Evolutionary conservation across 2,888 invertebrate species (phyloP).

Genomic region (Tanypteryx hageni): DNA sequence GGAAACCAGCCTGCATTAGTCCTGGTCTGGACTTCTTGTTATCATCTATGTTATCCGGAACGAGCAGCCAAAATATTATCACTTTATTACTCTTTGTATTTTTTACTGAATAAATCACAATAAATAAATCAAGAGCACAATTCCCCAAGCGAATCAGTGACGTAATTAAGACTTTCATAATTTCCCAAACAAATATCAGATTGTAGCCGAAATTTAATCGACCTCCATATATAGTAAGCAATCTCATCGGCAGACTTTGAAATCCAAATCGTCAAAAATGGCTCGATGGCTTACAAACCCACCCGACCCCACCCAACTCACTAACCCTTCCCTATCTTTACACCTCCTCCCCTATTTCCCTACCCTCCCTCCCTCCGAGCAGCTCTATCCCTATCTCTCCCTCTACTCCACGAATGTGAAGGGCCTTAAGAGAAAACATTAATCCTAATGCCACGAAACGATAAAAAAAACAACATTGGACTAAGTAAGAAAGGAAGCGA

Average conservation of each 20-base stretch:
- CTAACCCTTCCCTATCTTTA: neutral
- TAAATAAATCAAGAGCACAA: neutral
- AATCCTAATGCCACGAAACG: conserved; percentile 61
- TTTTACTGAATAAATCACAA: no score
- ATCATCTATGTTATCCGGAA: no score
- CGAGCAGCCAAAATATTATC: no score
- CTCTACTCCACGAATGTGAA: neutral
- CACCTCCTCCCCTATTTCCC: neutral
- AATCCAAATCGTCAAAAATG: neutral
- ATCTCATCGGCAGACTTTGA: conserved; percentile 8
- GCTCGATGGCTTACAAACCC: neutral
- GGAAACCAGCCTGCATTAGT: no score
- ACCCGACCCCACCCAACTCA: neutral
- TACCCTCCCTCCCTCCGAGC: neutral
- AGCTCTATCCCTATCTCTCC: neutral
- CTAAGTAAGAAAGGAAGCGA: conserved; percentile 26
- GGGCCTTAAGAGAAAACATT: conserved; percentile 43
- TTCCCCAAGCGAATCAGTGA: neutral
- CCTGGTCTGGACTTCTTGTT: no score
- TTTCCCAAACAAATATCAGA: neutral
- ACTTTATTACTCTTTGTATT: no score
- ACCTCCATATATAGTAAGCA: neutral
- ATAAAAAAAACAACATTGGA: conserved; percentile 54
- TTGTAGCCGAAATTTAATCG: neutral
- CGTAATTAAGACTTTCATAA: neutral